Conservation (phyloP, 2,888 invertebrate genomes). For the Globia sparganii region DNA sequence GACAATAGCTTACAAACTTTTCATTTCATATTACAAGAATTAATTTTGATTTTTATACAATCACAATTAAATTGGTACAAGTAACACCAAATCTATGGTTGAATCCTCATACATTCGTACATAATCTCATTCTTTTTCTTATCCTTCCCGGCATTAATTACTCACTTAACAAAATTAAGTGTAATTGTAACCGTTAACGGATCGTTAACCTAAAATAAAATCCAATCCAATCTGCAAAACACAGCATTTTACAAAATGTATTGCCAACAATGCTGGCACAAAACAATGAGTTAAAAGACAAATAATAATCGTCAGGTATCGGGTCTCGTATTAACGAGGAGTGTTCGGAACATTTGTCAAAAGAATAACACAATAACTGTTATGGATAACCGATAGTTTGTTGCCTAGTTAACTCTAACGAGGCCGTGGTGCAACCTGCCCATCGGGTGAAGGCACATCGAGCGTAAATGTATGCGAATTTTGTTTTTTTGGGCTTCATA, state of each 20-base stretch:
- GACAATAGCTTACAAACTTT: neutral
- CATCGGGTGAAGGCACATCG: conserved; percentile 67
- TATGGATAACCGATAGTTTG: conserved; percentile 88
- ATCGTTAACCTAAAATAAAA: neutral
- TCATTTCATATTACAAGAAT: neutral
- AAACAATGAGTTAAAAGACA: conserved; percentile 76
- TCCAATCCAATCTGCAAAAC: conserved; percentile 6
- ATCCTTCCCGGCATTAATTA: neutral
- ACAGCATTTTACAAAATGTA: conserved; percentile 6
- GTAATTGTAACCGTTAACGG: neutral
- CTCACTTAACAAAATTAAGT: neutral
- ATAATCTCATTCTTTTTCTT: too few species aligned
- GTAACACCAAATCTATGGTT: neutral
- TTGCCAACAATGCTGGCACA: conserved; percentile 58
- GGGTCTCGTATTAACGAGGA: conserved; percentile 78
- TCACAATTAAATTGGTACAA: neutral
- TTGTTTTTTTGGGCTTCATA: neutral
- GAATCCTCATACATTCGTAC: too few species aligned
- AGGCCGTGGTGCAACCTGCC: conserved; percentile 70
- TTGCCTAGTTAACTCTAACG: conserved; percentile 85
- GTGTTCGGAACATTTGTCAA: conserved; percentile 84
- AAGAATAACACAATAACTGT: conserved; percentile 86
- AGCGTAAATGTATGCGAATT: conserved; percentile 44
- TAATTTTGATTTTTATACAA: neutral
- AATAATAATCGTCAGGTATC: conserved; percentile 77